A percentile compares a stretch with the other conserved stretches of the same genome.
phyloP scores from a whole-genome alignment of 1,140 invertebrate genomes.

The Drosophila bifasciata region DNA sequence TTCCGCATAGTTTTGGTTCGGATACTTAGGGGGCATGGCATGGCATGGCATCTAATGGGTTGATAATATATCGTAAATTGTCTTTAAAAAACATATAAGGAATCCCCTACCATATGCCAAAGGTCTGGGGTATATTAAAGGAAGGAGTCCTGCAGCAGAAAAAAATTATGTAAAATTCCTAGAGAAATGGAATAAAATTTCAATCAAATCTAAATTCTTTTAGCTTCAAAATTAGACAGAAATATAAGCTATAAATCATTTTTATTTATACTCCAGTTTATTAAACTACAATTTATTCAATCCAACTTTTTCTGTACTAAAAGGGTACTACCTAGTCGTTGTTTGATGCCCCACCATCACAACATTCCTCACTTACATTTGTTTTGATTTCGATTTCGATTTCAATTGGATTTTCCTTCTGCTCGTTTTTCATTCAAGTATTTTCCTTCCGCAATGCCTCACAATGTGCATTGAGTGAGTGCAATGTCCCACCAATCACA shows the following conservation, averaged over 20 bases:
- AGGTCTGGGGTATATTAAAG: no score
- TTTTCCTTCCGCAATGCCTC: slow-evolving; percentile 4
- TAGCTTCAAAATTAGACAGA: no score
- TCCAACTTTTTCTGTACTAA: background rate
- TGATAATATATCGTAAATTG: slow-evolving; percentile 21
- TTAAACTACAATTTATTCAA: no score
- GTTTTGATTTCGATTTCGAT: slow-evolving; percentile 74
- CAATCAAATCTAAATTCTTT: no score
- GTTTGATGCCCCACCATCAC: background rate
- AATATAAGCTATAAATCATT: no score
- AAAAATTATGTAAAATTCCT: no score
- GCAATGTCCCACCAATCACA: slow-evolving; percentile 70
- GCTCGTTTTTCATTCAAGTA: background rate
- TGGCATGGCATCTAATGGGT: slow-evolving; percentile 9
- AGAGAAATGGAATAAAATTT: no score
- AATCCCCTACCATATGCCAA: no score
- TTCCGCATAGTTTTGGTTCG: slow-evolving; percentile 58
- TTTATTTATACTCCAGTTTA: no score
- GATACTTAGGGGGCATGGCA: slow-evolving; percentile 7
- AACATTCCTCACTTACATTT: slow-evolving; percentile 37
- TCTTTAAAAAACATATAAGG: background rate
- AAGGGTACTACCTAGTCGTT: slow-evolving; percentile 2
- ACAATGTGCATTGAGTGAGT: slow-evolving; percentile 47
- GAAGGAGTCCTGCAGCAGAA: no score
- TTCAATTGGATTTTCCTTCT: slow-evolving; percentile 55